A percentile compares a stretch with the other conserved stretches of the same genome.
Conservation (phyloP, 1,140 invertebrate genomes). For the Brachionus rotundiformis region DNA sequence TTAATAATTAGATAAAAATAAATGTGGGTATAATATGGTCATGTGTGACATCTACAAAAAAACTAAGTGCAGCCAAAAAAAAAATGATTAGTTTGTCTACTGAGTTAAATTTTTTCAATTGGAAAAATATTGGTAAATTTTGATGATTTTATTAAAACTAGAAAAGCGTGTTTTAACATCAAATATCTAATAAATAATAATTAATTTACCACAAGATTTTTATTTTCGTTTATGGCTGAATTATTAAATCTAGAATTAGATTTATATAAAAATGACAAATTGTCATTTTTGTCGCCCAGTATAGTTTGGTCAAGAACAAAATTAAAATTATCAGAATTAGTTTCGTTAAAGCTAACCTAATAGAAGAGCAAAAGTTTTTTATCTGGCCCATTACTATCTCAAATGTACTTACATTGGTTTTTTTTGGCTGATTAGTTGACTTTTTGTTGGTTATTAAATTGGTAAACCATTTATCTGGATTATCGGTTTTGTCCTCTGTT, state of each 20-base stretch:
- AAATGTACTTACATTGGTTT: background rate
- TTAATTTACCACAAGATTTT: background rate
- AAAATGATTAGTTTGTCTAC: too few species aligned
- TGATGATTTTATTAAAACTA: too few species aligned
- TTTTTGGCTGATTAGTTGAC: background rate
- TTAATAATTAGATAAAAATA: too few species aligned
- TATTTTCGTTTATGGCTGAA: background rate
- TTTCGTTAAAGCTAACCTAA: background rate
- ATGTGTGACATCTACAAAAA: too few species aligned
- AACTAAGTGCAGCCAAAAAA: too few species aligned
- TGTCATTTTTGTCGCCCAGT: background rate
- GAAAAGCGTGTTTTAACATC: too few species aligned
- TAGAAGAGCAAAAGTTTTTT: too few species aligned
- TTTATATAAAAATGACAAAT: background rate
- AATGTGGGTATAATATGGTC: too few species aligned
- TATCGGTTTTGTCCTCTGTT: constrained; percentile 15
- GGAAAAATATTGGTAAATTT: too few species aligned
- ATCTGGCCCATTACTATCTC: too few species aligned
- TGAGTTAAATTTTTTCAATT: too few species aligned
- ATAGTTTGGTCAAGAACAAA: constrained; percentile 10
- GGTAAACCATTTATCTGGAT: background rate
- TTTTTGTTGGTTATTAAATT: constrained; percentile 35
- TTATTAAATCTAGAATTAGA: constrained; percentile 23
- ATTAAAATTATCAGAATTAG: constrained; percentile 26
- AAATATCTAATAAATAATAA: background rate